Conservation (phyloP, 1,140 invertebrate species). For the Pseudachorutes palmiensis region DNA sequence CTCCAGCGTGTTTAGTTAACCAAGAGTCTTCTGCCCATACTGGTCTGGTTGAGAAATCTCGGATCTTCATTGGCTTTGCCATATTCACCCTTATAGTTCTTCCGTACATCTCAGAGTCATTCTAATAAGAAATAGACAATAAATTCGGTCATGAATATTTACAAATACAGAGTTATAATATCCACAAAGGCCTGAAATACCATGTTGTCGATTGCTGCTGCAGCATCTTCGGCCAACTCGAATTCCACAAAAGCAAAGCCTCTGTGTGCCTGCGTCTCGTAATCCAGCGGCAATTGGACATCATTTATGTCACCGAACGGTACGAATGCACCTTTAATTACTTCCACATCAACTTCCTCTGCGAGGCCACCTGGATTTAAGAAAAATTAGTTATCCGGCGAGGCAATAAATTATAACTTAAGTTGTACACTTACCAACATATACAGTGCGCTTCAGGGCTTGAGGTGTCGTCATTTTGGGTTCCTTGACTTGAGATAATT, state of each 20-base stretch:
- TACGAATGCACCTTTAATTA: conserved; percentile 91
- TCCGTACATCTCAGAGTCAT: conserved; percentile 96
- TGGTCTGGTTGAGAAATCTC: conserved; percentile 84
- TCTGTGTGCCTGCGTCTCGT: conserved; percentile 92
- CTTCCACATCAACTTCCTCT: conserved; percentile 94
- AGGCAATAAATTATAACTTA: neutral
- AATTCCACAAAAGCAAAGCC: conserved; percentile 99
- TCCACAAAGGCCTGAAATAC: conserved; percentile 50
- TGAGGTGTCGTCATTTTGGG: conserved; percentile 31
- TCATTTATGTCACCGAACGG: conserved; percentile 97
- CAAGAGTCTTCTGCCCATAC: conserved; percentile 97
- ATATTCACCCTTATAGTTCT: conserved; percentile 93
- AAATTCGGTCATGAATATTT: neutral
- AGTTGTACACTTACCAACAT: conserved; percentile 33
- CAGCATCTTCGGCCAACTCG: conserved; percentile 74
- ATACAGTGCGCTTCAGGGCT: conserved; percentile 35
- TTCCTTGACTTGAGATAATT: neutral
- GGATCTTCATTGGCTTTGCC: conserved; percentile 90
- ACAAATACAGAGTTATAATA: conserved; percentile 1
- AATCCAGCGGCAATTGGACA: conserved; percentile 95
- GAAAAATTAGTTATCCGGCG: neutral
- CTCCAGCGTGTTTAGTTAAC: conserved; percentile 88
- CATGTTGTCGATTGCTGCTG: conserved; percentile 98
- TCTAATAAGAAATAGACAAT: conserved; percentile 52
- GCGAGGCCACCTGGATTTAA: conserved; percentile 68